phyloP scores from a whole-genome alignment of 2,113 vertebrate genomes.

The Carlito syrichta region DNA sequence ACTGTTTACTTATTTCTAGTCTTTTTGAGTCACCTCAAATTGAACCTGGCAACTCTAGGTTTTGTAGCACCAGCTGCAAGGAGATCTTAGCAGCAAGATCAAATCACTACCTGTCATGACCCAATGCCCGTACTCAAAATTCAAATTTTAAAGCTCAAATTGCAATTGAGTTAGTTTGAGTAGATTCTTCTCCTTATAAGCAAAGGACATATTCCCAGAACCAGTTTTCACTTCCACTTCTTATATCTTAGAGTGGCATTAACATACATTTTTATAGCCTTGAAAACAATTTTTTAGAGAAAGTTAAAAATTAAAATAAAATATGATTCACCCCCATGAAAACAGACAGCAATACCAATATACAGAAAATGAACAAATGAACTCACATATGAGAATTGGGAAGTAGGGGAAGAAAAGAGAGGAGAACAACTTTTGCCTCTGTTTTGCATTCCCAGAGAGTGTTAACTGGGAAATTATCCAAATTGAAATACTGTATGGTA shows the following conservation, averaged over 20 bases:
- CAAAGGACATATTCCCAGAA: neutral
- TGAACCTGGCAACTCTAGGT: too few relatives aligned
- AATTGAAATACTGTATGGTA: neutral
- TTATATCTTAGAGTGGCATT: neutral
- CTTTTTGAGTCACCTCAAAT: neutral
- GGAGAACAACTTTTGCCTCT: neutral
- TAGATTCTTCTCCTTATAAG: neutral
- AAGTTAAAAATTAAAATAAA: neutral
- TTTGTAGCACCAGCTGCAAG: too few relatives aligned
- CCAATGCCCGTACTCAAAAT: too few relatives aligned
- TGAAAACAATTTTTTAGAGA: neutral
- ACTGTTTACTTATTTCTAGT: neutral
- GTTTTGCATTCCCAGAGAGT: neutral
- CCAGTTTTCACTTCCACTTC: neutral
- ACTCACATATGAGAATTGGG: neutral
- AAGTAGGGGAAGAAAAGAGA: neutral
- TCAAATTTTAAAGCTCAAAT: constrained; percentile 24
- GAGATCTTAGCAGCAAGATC: too few relatives aligned
- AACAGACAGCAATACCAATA: neutral
- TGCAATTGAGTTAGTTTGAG: neutral
- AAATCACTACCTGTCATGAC: too few relatives aligned
- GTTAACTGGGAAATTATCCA: neutral
- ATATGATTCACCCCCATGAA: neutral
- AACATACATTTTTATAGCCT: neutral
- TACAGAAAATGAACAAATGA: neutral